Evolutionary conservation across 1,140 invertebrate genomes (phyloP), one percentile per base, ranked within the genome.

Genomic region (Zaprionus lachaisei): DNA sequence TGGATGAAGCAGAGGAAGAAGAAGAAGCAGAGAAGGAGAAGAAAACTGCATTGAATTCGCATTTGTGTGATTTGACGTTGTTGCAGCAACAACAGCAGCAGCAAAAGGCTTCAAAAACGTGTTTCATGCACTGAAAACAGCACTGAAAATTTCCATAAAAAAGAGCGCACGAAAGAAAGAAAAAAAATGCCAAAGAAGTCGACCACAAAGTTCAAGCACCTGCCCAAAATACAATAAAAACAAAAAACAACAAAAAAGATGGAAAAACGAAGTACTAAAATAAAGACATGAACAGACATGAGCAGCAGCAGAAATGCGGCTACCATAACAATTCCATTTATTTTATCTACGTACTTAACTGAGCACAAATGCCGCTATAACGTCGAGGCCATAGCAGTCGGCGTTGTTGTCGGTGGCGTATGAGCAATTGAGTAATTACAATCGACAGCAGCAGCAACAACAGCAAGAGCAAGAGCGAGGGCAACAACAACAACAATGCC

Each of bases 351-450:
- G 78, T 89, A 79, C 79, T 77, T 71, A 79, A 81, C 74, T 72
- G 71, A 60, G 69, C 31, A 54, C 71, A 75, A 81, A 63, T 31
- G 15, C 49, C 76, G 51, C 68, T 63, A 60, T 75, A 74, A 55
- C 71, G 47, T 0, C n/a, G 67, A n/a, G 7, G 47, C 47, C 17
- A 12, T 0, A 20, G 51, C 24, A 51, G 41, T 47, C 41, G 47
- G 28, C 47, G 58, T 9, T 5, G 24, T 12, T 15, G 60, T 51
- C 24, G 17, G 65, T 87, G 84, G 84, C 84, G 79, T 84, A 90
- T 89, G 84, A 89, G 84, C 84, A 87, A 87, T 89, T 89, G 85
- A 90, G 84, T 87, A 87, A 87, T 87, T 87, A 89, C 67, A 75
- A 84, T 76, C 84, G 64, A 78, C 77, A 79, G 74, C 31, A 55